Base-by-base conservation (phyloP, 2,888 invertebrate genomes). In the Parascotia fuliginaria region DNA sequence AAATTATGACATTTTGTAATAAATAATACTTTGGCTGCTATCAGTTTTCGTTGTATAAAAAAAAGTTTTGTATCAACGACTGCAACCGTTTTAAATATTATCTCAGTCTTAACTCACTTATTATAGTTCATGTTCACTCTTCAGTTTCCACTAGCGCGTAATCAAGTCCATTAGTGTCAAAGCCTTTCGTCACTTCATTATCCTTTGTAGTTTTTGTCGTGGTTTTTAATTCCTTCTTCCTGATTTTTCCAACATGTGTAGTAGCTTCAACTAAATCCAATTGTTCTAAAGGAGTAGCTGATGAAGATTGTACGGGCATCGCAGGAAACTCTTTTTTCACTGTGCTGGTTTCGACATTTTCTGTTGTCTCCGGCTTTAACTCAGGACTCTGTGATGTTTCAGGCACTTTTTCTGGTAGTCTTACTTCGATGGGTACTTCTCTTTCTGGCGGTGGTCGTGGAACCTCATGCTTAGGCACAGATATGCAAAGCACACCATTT, bases 171-270 rank as follows among this genome's bases (percentile, higher is more conserved):
- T 90, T 90, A 0, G 69, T 79, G 1, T 89, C 86, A 0, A 77
- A 64, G 1, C 83, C 83, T 58, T 91, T 90, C 0, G 84, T 77
- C 11, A 91, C 91, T 75, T 91, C 90, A 50, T 92, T 92, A 52
- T 89, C 89, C 47, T 88, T 88, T 1, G 81, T 60, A 1, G 79
- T 78, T 61, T 90, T 89, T 1, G 79, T 78, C 1, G 81, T 79
- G 0, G 76, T 78, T 45, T 91, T 92, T 13, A 92, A 62, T 14
- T 91, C 92, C 70, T 92, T 92, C 75, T 92, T 92, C 42, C 90
- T 78, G n/a, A 88, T 91, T 64, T 91, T 92, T 0, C 92, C 90
- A 0, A 83, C 77, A 51, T 89, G 86, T 0, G 88, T 87, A 1
- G 89, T 88, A 1, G 86, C 85, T 60, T 88, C 89, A 6, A 78